Conservation (phyloP, 2,888 invertebrate species). For the Panorpa germanica region DNA sequence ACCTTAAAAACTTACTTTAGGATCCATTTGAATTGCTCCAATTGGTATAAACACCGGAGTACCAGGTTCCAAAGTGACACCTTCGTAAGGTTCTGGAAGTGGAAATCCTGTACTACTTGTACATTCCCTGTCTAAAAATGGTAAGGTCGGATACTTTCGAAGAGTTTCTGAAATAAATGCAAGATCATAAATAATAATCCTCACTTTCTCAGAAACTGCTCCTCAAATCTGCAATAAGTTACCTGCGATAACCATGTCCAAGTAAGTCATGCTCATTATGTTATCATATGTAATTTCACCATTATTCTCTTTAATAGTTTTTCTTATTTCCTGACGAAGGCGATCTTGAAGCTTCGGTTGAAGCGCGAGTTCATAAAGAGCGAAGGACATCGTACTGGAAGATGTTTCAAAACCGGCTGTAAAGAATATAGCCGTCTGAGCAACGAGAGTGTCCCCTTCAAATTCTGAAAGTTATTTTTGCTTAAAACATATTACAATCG, state of each 20-base stretch:
- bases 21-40: too few species aligned
- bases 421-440: conserved; percentile 10
- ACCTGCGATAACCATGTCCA: conserved; percentile 23
- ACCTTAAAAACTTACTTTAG: too few species aligned
- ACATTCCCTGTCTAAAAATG: conserved; percentile 22
- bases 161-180: conserved; percentile 16
- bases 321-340: conserved; percentile 23
- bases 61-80: too few species aligned
- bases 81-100: conserved; percentile 9
- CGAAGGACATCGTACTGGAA: conserved; percentile 25
- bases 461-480: conserved; percentile 11
- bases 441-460: conserved; percentile 8
- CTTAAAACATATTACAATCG: too few species aligned
- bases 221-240: not conserved
- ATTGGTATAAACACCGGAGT: too few species aligned
- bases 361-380: conserved; percentile 23
- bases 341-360: conserved; percentile 23
- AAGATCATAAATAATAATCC: not conserved
- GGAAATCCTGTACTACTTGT: conserved; percentile 12
- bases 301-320: conserved; percentile 18
- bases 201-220: not conserved
- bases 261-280: conserved; percentile 23
- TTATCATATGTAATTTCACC: conserved; percentile 23
- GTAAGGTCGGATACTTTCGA: conserved; percentile 22
- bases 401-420: conserved; percentile 14